Evolutionary conservation across 2,113 vertebrate genomes (phyloP), one percentile per base, ranked within the genome.

Genomic region (Epinephelus lanceolatus): DNA sequence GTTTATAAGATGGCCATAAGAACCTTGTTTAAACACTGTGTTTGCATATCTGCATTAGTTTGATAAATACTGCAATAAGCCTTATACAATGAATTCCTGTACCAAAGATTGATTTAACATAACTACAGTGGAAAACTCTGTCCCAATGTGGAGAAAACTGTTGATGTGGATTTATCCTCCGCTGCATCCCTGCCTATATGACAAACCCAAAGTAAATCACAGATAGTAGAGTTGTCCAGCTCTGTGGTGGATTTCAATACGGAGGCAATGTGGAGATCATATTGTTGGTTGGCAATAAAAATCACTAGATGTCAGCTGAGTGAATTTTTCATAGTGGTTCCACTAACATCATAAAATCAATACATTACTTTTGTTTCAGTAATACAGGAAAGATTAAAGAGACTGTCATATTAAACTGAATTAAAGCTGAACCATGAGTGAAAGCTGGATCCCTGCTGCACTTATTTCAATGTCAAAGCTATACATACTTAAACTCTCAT

Each of bases 251-350:
- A 4, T 45, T 59, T 37, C 27, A 19, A 19, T 27, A 17, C 14
- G 73, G 21, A 47, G 7, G 73, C 47, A 63, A 18, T 23, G 23
- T 75, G 59, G 47, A 40, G 68, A 53, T 63, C 8, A 19, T 69
- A 21, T 25, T 25, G 19, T 3, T 14, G 9, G 15, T 76, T 33
- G 4, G 21, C 61, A 65, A 55, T 76, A 63, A 76, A 53, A 65
- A 15, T n/a, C 21, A n/a, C 40, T 47, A 23, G 49, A 27, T 19
- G 33, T 19, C 61, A 53, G 30, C n/a, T 40, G 27, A 10, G 49
- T 13, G 10, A 21, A 33, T 52, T 18, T 23, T 17, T 68, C 65
- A 68, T 25, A 1, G 21, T 15, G 23, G 7, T 12, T 21, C 25
- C 10, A 13, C 42, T 47, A 17, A 19, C 18, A 21, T 52, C 17